phyloP scores from a whole-genome alignment of 2,113 vertebrate genomes.

The Mionectes macconnelli region DNA sequence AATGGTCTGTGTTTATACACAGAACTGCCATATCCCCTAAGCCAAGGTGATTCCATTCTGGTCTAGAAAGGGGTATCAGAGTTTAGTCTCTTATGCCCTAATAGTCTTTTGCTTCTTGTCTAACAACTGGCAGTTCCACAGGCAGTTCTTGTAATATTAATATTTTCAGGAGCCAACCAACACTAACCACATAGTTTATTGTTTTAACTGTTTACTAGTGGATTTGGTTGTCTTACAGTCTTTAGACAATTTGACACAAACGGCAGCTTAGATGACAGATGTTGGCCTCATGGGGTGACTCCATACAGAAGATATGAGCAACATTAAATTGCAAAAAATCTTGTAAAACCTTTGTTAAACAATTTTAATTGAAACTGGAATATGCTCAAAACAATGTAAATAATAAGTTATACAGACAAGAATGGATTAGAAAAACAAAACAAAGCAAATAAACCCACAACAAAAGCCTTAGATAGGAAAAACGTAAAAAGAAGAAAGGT shows the following conservation, averaged over 20 bases:
- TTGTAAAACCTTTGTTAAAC: background rate
- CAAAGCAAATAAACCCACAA: background rate
- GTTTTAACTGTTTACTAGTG: background rate
- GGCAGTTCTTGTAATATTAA: background rate
- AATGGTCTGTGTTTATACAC: background rate
- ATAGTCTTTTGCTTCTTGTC: background rate
- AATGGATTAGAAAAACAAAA: background rate
- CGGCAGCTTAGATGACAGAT: background rate
- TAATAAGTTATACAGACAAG: background rate
- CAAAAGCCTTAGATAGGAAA: background rate
- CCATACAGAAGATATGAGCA: background rate
- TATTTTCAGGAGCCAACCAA: background rate
- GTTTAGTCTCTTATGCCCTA: background rate
- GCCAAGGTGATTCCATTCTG: background rate
- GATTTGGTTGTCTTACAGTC: background rate
- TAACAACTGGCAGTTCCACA: background rate
- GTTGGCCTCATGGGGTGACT: background rate
- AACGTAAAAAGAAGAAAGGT: background rate
- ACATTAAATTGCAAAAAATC: background rate
- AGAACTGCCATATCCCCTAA: background rate
- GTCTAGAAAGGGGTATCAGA: background rate
- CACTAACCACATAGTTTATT: background rate
- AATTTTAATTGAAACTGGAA: background rate
- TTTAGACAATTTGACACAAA: background rate
- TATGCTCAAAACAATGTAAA: background rate